phyloP scores from a whole-genome alignment of 2,113 vertebrate species.

The Hydrochoerus hydrochaeris region DNA sequence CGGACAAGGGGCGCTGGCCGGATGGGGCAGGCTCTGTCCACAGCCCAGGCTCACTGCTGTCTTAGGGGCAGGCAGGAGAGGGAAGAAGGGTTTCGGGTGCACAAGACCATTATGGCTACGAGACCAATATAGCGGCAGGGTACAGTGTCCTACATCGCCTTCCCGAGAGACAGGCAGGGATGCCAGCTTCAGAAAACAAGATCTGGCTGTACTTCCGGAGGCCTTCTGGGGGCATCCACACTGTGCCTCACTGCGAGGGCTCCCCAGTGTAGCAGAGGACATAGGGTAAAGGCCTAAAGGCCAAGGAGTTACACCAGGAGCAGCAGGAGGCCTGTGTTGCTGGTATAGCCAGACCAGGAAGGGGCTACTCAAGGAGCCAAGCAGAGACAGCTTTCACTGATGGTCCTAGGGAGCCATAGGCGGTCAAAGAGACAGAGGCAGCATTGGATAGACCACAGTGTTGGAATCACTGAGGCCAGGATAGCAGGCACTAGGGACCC shows the following conservation, averaged over 20 bases:
- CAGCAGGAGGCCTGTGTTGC: background rate
- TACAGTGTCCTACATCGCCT: background rate
- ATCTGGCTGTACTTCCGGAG: background rate
- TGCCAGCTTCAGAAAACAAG: background rate
- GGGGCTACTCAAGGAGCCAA: background rate
- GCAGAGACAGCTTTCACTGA: background rate
- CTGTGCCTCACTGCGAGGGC: background rate
- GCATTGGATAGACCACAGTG: background rate
- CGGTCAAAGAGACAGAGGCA: background rate
- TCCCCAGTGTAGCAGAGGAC: background rate
- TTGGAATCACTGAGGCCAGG: background rate
- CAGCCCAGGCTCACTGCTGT: too few species aligned
- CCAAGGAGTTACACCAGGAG: background rate
- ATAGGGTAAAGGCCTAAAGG: background rate
- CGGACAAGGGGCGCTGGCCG: background rate
- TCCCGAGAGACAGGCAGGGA: background rate
- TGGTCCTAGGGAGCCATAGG: background rate
- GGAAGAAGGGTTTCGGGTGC: too few species aligned
- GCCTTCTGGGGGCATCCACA: background rate
- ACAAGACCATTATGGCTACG: background rate
- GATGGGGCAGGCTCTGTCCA: background rate
- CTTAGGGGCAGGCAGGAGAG: background rate
- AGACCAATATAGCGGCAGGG: background rate
- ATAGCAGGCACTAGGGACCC: background rate
- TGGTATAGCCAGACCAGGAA: background rate